Evolutionary conservation across 2,797 vertebrate genomes (phyloP), one percentile per base, ranked within the genome.

Genomic region (Tinamus major): DNA sequence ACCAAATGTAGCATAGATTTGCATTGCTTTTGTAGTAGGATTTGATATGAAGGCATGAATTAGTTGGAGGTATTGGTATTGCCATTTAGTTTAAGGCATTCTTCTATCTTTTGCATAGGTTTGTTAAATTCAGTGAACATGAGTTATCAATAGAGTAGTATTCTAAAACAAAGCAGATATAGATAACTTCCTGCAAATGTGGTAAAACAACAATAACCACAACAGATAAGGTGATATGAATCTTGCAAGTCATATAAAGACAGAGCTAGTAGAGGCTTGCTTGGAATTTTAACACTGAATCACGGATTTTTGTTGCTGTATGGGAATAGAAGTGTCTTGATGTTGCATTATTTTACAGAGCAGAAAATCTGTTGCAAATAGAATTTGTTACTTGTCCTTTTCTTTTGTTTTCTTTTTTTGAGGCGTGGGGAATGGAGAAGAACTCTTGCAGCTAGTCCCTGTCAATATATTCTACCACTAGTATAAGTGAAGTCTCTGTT

Each of bases 331-430:
- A 53, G 24, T 85, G 7, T 71, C 18, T 62, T 71, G 17, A 15
- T 48, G 71, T 74, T 27, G 17, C 24, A 4, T 89, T 65, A 29
- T 75, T 87, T 77, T 62, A 6, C 27, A 31, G 4, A n/a, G 16
- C 15, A 62, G n/a, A 65, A 3, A 67, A 39, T 3, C 7, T 55
- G 6, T 37, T 56, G 33, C 0, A 0, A 81, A 10, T 12, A 26
- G 8, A 55, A 61, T 23, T 1, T 71, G 0, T 41, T 74, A 9
- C 39, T 85, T 37, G 1, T 70, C 10, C 4, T 4, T 39, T 48
- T 77, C 70, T 31, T 23, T 80, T 65, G 13, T 10, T 18, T 29
- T 8, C 6, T 15, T 46, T 89, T 59, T 64, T 44, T 44, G 87
- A 68, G 4, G 4, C 5, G 42, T 18, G 42, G 42, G 42, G 42